Evolutionary conservation across 2,797 vertebrate species (phyloP), one percentile per base, ranked within the genome.

Genomic region (Falco rusticolus): DNA sequence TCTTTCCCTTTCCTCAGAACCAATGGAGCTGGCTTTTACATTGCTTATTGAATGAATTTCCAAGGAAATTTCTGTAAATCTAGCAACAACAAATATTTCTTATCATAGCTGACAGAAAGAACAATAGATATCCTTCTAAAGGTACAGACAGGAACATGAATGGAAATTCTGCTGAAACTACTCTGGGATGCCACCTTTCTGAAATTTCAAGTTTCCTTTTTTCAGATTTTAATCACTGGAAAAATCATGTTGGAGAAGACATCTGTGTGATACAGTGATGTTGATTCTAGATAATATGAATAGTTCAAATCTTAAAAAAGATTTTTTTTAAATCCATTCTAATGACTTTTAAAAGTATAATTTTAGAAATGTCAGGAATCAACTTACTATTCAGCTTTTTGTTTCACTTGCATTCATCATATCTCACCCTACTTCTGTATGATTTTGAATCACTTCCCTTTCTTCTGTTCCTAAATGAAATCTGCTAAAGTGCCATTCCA

Each of bases 41-140:
- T 14, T 77, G 5, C 4, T 43, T 66, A 41, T n/a, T 34, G 18
- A 60, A 47, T 41, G 12, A 66, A 56, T 56, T 66, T 80, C 18
- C 2, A 20, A 84, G 47, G 37, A 70, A 90, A 97, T 89, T 91
- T 92, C 50, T 13, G 13, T 65, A 76, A 45, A 41, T 70, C 56
- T 96, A 96, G 80, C 64, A 84, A 71, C 20, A 33, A 12, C 9
- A 12, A 48, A 59, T 31, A 47, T 22, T 50, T 39, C 22, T 11
- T 85, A 79, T 68, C 34, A 65, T 59, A 87, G 54, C 41, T 72
- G 56, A 96, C 75, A 94, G 66, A 70, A 92, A 91, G 86, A 96
- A 94, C 43, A 90, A 87, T 69, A 86, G 50, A 93, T 84, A 93
- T 83, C 57, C 60, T 39, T 95, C 63, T 94, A 72, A 94, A 87